phyloP scores from a whole-genome alignment of 1,140 invertebrate genomes.

The Antheraea pernyi region DNA sequence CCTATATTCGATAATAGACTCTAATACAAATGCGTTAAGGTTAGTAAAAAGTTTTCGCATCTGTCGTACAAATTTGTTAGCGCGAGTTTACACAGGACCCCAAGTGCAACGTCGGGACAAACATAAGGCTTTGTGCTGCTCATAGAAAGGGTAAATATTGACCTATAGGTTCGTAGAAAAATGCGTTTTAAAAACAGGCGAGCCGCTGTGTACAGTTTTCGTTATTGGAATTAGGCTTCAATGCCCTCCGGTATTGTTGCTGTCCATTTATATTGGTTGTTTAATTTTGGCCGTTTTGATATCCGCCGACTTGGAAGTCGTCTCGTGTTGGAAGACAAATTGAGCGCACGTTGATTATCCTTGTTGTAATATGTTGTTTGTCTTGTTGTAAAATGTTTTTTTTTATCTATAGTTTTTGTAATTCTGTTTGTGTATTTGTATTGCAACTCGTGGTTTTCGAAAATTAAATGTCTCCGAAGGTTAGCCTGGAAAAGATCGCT shows the following conservation, averaged over 20 bases:
- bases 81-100: slow-evolving; percentile 70
- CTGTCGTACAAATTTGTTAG: slow-evolving; percentile 62
- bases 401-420: too few relatives aligned
- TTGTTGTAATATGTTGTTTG: slow-evolving; percentile 39
- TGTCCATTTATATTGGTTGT: slow-evolving; percentile 48
- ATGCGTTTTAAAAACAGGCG: slow-evolving; percentile 67
- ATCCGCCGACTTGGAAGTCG: slow-evolving; percentile 31
- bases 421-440: too few relatives aligned
- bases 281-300: slow-evolving; percentile 51
- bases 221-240: slow-evolving; percentile 70
- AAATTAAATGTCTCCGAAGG: too few relatives aligned
- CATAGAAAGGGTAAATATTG: slow-evolving; percentile 72
- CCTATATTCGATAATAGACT: slow-evolving; percentile 30
- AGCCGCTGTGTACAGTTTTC: slow-evolving; percentile 66
- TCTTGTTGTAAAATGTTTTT: too few relatives aligned
- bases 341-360: slow-evolving; percentile 56
- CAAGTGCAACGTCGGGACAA: slow-evolving; percentile 72
- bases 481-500: too few relatives aligned
- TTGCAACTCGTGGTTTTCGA: too few relatives aligned
- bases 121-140: slow-evolving; percentile 72
- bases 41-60: slow-evolving; percentile 29
- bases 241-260: slow-evolving; percentile 45
- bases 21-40: slow-evolving; percentile 33
- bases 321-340: slow-evolving; percentile 22
- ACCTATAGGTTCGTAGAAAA: slow-evolving; percentile 68